Base-by-base conservation (phyloP, 1,140 invertebrate genomes). In the Psilanteris sp. region DNA sequence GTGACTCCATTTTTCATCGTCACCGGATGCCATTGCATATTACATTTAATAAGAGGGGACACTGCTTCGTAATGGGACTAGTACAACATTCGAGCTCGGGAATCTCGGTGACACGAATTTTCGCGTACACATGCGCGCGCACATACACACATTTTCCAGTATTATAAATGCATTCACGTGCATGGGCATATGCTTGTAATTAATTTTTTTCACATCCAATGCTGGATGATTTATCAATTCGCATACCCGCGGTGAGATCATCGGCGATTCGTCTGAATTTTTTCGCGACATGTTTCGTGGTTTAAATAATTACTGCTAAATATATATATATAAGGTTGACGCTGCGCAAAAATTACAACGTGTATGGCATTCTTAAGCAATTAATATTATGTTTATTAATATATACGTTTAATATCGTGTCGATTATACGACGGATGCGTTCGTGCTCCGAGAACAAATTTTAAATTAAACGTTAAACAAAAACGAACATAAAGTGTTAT, bases 11-110 rank as follows among this genome's bases (percentile, higher is more conserved):
- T 70, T 70, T 76, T 76, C 72, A 70, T 70, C 52, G 64, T 76
- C 64, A 66, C 55, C 57, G 55, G 72, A 75, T 75, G 72, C 34
- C 70, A 76, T 76, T 70, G 44, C 59, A 76, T 55, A 76, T 76
- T 70, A 71, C 50, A 55, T 70, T 70, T 70, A 76, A 70, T 75
- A 75, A 75, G 64, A 68, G 72, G 46, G 55, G 55, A 62, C 41
- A 55, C 46, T n/a, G 59, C 37, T 48, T 54, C 15, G 43, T 61
- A 67, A 67, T 67, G 52, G 62, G 24, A 29, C 52, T 44, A 43
- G 46, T 54, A 61, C 37, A 50, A 64, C 70, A 54, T 52, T 22
- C 39, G 24, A 64, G 43, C 26, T 10, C 48, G 15, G 36, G 50
- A 55, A 55, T 72, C 67, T 31, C 57, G 39, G 27, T 48, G 48